Conservation (phyloP, 2,113 vertebrate genomes). For the Stegostoma tigrinum region DNA sequence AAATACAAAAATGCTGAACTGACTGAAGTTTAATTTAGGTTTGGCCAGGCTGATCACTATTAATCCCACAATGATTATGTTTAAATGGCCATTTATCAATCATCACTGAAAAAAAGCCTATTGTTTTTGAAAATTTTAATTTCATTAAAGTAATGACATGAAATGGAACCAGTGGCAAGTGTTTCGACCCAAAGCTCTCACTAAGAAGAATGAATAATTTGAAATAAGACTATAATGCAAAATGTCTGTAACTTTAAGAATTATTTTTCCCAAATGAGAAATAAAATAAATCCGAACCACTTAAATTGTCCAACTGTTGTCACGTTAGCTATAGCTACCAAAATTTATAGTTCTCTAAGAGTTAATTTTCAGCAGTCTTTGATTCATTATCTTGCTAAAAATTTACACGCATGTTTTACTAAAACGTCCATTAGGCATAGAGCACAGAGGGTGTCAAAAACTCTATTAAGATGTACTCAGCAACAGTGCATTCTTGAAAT, state of each 20-base stretch:
- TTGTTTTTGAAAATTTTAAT: not conserved
- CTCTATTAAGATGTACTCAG: slow-evolving; percentile 34
- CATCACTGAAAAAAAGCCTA: not conserved
- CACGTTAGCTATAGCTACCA: not conserved
- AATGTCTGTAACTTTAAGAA: not conserved
- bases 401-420: slow-evolving; percentile 25
- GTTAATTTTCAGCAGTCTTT: slow-evolving; percentile 14
- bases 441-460: slow-evolving; percentile 31
- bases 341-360: slow-evolving; percentile 3
- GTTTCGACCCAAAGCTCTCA: not conserved
- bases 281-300: not conserved
- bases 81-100: not conserved
- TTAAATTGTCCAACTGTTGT: slow-evolving; percentile 25
- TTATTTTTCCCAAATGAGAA: slow-evolving; percentile 28
- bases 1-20: not conserved
- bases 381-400: slow-evolving; percentile 10
- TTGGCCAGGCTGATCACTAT: not conserved
- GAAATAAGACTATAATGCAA: not conserved
- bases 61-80: not conserved
- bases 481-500: slow-evolving; percentile 31
- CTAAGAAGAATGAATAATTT: not conserved
- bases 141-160: not conserved
- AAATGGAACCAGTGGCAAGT: not conserved
- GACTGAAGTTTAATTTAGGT: not conserved
- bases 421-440: slow-evolving; percentile 26